phyloP scores from a whole-genome alignment of 2,797 vertebrate species.

The Limosa lapponica region DNA sequence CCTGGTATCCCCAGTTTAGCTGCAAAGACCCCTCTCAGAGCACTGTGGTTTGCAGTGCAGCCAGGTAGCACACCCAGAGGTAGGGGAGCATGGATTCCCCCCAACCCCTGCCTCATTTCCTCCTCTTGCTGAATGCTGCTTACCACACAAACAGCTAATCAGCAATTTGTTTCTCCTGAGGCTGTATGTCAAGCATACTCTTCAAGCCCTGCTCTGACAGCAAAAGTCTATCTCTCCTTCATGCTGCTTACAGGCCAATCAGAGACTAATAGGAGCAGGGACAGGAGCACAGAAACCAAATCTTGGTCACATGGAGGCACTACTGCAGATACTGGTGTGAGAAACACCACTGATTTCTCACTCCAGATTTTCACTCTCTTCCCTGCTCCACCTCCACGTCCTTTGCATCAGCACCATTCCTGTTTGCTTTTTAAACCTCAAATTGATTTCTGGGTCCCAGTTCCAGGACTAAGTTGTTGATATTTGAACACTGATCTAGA shows the following conservation, averaged over 20 bases:
- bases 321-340: neutral
- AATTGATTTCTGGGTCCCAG: too few relatives aligned
- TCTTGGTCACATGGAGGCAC: neutral
- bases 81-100: neutral
- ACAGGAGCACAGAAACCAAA: neutral
- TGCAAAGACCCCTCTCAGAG: neutral
- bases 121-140: neutral
- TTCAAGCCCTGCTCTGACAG: neutral
- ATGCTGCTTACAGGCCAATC: neutral
- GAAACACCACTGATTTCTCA: neutral
- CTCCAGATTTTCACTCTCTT: neutral
- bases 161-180: neutral
- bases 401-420: neutral
- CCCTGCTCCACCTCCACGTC: neutral
- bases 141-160: neutral
- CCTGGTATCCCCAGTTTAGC: neutral
- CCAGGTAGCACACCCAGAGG: neutral
- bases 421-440: neutral
- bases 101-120: neutral
- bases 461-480: neutral
- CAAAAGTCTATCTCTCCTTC: neutral
- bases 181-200: fast-evolving
- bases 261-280: neutral
- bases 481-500: neutral
- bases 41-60: neutral